Base-by-base conservation (phyloP, 35 echinoderm and acorn worm genomes). In the Lytechinus pictus region DNA sequence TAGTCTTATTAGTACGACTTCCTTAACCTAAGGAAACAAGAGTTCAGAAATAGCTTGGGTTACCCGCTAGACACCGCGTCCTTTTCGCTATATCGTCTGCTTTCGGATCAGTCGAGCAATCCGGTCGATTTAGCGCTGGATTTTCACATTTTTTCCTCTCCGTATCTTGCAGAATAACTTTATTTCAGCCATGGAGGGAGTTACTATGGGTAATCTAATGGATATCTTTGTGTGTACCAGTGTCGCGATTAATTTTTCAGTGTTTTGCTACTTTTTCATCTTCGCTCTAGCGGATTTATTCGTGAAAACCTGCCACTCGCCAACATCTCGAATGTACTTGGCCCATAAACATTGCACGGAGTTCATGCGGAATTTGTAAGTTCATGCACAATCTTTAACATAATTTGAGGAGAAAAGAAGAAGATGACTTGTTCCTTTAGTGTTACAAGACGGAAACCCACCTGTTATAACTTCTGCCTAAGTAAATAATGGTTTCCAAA, bases 301-400 rank as follows among this genome's bases (percentile, higher is more conserved):
- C 92, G 92, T 93, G 53, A 93, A 93, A 10, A 55, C 54, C 9
- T 93, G 92, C 55, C 92, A 93, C 54, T 9, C 13, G 10, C n/a
- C 92, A 21, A 57, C 54, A 9, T 93, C 92, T 10, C 9, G 92
- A 3, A 10, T 93, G 55, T 54, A 57, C 6, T 27, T 93, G n/a
- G 92, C 92, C 9, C 92, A 93, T 57, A 93, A 93, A 57, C 92
- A 93, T 54, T 93, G 92, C 92, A 55, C 92, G 28, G 92, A 93
- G 52, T 93, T 93, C 92, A 93, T 93, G 92, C 16, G 92, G 27
- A 93, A 93, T 93, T 93, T 93, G 92, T 93, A 93, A 93, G 92
- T 93, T 52, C 88, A 90, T 90, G 27, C 16, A 90, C n/a, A 79
- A 79, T 79, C 66, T 79, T 79, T 79, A 19, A 24, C 66, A 79